phyloP scores from a whole-genome alignment of 2,888 invertebrate genomes.

The Maniola hyperantus region DNA sequence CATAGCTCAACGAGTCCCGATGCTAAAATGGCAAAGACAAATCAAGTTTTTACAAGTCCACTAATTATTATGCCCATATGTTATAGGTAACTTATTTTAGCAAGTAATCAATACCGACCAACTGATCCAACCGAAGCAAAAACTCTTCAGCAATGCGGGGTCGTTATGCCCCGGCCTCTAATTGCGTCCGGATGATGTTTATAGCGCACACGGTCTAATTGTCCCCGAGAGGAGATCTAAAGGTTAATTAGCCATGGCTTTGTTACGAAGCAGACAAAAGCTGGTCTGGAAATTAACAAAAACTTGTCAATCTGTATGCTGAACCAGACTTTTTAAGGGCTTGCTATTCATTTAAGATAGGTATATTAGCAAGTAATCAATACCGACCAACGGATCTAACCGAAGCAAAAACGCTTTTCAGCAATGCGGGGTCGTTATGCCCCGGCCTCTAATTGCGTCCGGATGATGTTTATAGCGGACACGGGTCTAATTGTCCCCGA shows the following conservation, averaged over 20 bases:
- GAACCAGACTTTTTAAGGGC: no score
- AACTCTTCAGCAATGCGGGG: neutral
- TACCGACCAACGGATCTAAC: neutral
- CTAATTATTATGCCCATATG: no score
- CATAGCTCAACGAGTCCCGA: no score
- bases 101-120: neutral
- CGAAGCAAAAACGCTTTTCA: neutral
- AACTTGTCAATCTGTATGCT: no score
- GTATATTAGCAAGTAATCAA: no score
- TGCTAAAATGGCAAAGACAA: no score
- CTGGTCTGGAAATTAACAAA: no score
- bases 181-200: slow-evolving; percentile 36
- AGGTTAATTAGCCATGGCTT: slow-evolving; percentile 26
- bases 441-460: slow-evolving; percentile 31
- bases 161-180: slow-evolving; percentile 17
- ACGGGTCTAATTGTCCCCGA: slow-evolving; percentile 33
- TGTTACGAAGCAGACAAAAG: slow-evolving; percentile 1
- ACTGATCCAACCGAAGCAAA: neutral
- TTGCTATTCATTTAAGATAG: no score
- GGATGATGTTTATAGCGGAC: slow-evolving; percentile 35
- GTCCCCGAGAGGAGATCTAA: slow-evolving; percentile 27
- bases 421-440: neutral
- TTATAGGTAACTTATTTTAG: neutral
- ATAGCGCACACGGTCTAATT: slow-evolving; percentile 33
- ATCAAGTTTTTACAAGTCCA: no score